Base-by-base conservation (phyloP, 2,888 invertebrate genomes). In the Parnassius mnemosyne region DNA sequence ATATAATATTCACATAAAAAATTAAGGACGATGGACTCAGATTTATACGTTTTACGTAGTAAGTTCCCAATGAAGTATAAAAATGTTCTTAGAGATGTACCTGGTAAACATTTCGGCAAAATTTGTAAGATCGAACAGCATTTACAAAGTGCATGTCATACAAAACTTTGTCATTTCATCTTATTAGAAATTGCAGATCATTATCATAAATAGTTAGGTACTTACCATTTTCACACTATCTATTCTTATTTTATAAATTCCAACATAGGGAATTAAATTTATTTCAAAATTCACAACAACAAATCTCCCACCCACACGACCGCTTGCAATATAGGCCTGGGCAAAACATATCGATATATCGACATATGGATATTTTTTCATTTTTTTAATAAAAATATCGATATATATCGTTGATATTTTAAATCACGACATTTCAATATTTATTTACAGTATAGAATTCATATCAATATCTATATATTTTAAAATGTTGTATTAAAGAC, bases 221-320 rank as follows among this genome's bases (percentile, higher is more conserved):
- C 85, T 80, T 76, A 89, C 89, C 89, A 87, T 84, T 81, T 75
- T 77, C 65, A 70, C 69, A 63, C 25, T 49, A 61, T 73, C 71
- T 68, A 53, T 63, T 68, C 72, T 71, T 69, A 68, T 79, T 79
- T 74, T 77, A 73, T 77, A 74, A 79, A 79, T 74, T 68, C 71
- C 68, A 58, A 64, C 69, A 78, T 76, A 70, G 77, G 77, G 85
- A 68, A 72, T 78, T 81, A 69, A 62, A 60, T 62, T 60, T 66
- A 67, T 68, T 65, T 71, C 76, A 80, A 81, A 81, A 73, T 78
- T 73, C 82, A 84, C 85, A 89, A 88, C 85, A 89, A 88, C 89
- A 88, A 86, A 82, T 78, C 81, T 80, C 81, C 80, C 83, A 83
- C 81, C 78, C 16, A 2, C 74, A 82, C 82, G 74, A 76, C 78